phyloP scores from a whole-genome alignment of 2,888 invertebrate genomes.

The Quadroppia sp. region DNA sequence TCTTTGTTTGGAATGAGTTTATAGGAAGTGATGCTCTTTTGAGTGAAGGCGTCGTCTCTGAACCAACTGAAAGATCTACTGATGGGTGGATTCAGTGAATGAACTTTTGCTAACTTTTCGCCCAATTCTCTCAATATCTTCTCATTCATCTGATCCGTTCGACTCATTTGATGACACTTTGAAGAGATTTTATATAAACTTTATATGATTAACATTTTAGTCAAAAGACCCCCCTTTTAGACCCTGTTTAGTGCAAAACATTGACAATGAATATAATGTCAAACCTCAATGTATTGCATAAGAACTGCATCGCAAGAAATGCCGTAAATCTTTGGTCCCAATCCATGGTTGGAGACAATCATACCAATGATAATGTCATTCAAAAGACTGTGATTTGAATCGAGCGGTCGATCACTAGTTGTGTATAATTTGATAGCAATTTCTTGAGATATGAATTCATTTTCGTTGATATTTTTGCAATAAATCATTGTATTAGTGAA shows the following conservation, averaged over 20 bases:
- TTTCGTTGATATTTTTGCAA: not conserved
- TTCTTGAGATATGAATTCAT: not conserved
- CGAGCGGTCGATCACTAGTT: not conserved
- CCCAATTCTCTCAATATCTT: slow-evolving; percentile 3
- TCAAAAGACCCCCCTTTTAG: too few species aligned
- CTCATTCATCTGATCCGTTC: slow-evolving; percentile 11
- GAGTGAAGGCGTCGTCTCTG: too few species aligned
- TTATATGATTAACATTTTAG: not conserved
- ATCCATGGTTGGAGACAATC: not conserved
- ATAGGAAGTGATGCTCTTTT: slow-evolving; percentile 3
- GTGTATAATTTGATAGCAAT: not conserved
- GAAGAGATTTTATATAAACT: too few species aligned
- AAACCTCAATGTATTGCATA: slow-evolving; percentile 27
- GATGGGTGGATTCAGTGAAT: slow-evolving; percentile 32
- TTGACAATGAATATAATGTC: not conserved
- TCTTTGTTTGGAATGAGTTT: not conserved
- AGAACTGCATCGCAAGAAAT: slow-evolving; percentile 18
- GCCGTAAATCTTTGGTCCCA: slow-evolving; percentile 33
- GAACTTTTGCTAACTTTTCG: slow-evolving; percentile 26
- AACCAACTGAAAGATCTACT: not conserved
- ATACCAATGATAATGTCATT: slow-evolving; percentile 19
- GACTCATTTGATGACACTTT: slow-evolving; percentile 1
- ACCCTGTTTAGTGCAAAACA: not conserved
- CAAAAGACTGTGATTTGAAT: not conserved
- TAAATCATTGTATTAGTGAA: not conserved